Base-by-base conservation (phyloP, 2,113 vertebrate genomes). In the Propithecus coquereli region DNA sequence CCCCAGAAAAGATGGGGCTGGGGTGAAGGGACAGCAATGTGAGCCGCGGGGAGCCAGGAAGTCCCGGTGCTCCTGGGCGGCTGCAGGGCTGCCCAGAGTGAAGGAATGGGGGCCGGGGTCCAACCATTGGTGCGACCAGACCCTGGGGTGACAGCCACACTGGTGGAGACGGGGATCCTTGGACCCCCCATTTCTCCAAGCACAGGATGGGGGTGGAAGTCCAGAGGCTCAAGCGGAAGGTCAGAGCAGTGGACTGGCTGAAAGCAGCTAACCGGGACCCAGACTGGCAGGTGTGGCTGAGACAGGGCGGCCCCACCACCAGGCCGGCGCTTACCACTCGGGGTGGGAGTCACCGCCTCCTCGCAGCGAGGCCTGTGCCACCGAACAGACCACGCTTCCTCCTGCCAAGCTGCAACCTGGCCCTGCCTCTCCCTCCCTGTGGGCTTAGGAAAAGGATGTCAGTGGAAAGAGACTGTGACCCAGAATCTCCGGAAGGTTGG, bases 321-420 rank as follows among this genome's bases (percentile, higher is more conserved):
- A 0, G 70, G 85, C 8, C 0, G 7, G 59, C 80, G 2, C 61
- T 2, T 63, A 12, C 61, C 25, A 30, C 61, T 6, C 2, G 0
- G 34, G 68, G 10, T 6, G 43, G 81, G n/a, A n/a, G 30, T 45
- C 63, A 12, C 17, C 11, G 50, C 47, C n/a, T 50, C 0, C 1
- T 22, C 50, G 30, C 9, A 13, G 4, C 0, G 7, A 4, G 52
- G 66, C 74, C 82, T 27, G 37, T 1, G 22, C 0, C 2, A 1
- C 5, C 37, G 16, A 40, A 25, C 32, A 63, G 57, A 16, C 34
- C 1, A 2, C 0, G 7, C 17, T 52, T 71, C 80, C 74, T 54
- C 25, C 77, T 54, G 73, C 27, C 27, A 2, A 10, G 63, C 37
- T 1, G 25, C 52, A 43, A 45, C 61, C 82, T 63, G 43, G 27